Base-by-base conservation (phyloP, 2,888 invertebrate species). In the Lydus trimaculatus region DNA sequence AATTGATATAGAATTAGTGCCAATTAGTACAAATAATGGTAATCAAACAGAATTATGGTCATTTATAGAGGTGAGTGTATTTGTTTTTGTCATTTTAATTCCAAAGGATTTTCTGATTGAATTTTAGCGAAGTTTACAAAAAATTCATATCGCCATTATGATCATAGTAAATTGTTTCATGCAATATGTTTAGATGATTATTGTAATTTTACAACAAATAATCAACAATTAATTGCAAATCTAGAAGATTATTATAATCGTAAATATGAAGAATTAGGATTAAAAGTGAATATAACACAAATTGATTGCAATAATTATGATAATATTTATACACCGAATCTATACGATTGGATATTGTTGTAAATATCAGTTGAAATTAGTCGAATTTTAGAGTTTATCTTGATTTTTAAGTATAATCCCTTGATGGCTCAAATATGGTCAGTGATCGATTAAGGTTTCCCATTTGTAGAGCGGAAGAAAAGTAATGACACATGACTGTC, bases 81-180 rank as follows among this genome's bases (percentile, higher is more conserved):
- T 61, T 17, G 15, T 61, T 59, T 8, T 17, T 8, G 2, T 28
- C 20, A n/a, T 59, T 31, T 15, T 0, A 1, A 31, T 9, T 9
- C 5, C 13, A 23, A 15, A 31, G 5, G 52, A 59, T 33, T 65
- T 31, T 66, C 48, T 11, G 15, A 31, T 48, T 58, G 28, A 58
- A 31, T 33, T 66, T 13, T 60, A 7, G 74, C 74, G 23, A 56
- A 78, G 78, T 65, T 73, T 36, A 74, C 75, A 2, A 73, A 75
- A 15, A 63, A 66, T 15, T 72, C 73, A 4, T 72, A 64, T 52
- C 58, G 65, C n/a, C 64, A 74, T n/a, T 78, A 78, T 48, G 75
- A 77, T 63, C 77, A 77, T 56, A 72, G 75, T 25, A 75, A 75
- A 61, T 63, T 78, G 8, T 75, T 70, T 63, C 73, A 77, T 59